phyloP scores from a whole-genome alignment of 2,113 vertebrate species.

The Neolamprologus modestus region DNA sequence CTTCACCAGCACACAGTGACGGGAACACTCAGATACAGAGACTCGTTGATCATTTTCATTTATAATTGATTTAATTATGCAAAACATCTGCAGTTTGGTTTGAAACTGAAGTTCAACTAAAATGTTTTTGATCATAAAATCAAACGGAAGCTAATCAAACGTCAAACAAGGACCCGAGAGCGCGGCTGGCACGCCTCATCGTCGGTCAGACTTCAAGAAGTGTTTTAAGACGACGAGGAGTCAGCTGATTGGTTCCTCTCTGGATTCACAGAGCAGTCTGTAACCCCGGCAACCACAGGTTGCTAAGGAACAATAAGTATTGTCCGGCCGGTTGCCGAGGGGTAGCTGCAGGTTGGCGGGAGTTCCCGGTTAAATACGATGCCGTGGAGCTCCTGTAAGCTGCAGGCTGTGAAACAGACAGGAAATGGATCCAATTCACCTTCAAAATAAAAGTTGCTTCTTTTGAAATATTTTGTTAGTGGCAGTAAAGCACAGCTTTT shows the following conservation, averaged over 20 bases:
- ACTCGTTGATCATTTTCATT: fast-evolving
- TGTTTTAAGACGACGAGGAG: not conserved
- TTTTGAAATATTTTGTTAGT: not conserved
- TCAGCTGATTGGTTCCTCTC: not conserved
- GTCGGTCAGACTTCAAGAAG: not conserved
- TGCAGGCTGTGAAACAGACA: not conserved
- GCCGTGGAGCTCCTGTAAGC: not conserved
- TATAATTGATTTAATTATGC: not conserved
- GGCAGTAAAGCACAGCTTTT: not conserved
- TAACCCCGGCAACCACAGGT: not conserved
- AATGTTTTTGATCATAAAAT: not conserved
- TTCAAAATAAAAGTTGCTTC: not conserved
- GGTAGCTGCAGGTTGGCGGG: not conserved
- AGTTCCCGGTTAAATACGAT: not conserved
- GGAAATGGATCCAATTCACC: not conserved
- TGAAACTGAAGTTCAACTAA: not conserved
- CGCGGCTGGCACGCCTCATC: fast-evolving
- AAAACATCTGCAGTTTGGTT: not conserved
- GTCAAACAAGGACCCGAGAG: not conserved
- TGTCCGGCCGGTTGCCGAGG: not conserved
- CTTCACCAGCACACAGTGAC: not conserved
- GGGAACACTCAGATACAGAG: not conserved
- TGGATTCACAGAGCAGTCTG: not conserved
- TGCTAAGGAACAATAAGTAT: not conserved
- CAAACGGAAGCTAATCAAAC: not conserved